Evolutionary conservation across 2,888 invertebrate genomes (phyloP).

Genomic region (Sphaerophoria taeniata): DNA sequence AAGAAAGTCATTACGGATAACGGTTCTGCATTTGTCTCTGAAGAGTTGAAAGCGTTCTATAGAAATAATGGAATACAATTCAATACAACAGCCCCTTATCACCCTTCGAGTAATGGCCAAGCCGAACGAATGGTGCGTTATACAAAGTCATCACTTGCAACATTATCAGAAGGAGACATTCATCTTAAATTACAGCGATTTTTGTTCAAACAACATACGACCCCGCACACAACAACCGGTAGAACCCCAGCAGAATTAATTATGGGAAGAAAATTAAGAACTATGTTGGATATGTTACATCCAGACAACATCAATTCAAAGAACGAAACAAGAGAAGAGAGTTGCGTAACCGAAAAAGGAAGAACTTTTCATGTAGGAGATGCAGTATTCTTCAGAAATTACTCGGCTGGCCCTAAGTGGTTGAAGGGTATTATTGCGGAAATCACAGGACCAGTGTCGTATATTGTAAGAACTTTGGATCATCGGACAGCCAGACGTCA

Average conservation of each 20-base stretch:
- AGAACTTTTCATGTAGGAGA: constrained; percentile 23
- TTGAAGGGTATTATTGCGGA: constrained; percentile 11
- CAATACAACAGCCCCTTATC: constrained; percentile 28
- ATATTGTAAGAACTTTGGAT: constrained; percentile 12
- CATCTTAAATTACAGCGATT: constrained; percentile 37
- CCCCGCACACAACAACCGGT: constrained; percentile 28
- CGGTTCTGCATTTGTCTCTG: constrained; percentile 10
- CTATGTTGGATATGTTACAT: constrained; percentile 14
- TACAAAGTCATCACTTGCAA: constrained; percentile 26
- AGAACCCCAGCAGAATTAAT: constrained; percentile 25
- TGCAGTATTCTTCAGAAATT: constrained; percentile 24
- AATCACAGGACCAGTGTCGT: constrained; percentile 36
- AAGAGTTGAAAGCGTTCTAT: not conserved
- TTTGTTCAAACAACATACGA: constrained; percentile 30
- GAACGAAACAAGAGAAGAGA: constrained; percentile 1
- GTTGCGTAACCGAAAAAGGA: not conserved
- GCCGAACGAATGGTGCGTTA: constrained; percentile 32
- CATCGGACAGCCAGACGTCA: constrained; percentile 17
- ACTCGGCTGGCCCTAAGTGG: constrained; percentile 7
- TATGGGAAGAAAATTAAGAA: constrained; percentile 24
- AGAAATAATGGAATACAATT: constrained; percentile 23
- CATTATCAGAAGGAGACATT: constrained; percentile 24
- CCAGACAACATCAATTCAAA: not conserved
- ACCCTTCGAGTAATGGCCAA: constrained; percentile 40
- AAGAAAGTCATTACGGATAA: constrained; percentile 14